These are phyloP conservation scores for Petroica traversi DNA, from an alignment of 2,113 vertebrate genomes.

Conservation along the genomic window DNA sequence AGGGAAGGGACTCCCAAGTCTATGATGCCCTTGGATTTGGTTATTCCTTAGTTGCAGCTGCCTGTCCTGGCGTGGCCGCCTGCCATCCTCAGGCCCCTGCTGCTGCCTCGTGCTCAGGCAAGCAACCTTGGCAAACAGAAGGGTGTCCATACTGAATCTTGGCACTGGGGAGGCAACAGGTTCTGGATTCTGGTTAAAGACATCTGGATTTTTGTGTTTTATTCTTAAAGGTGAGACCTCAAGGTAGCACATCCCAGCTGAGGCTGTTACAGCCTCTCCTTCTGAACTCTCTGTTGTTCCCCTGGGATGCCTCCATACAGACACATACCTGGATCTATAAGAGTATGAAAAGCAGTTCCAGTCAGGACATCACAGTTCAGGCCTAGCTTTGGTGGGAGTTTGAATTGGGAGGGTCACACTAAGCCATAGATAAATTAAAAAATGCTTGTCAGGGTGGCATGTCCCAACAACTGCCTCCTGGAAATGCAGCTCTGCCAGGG, in stretches of 20 bases:
- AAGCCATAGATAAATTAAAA: not conserved
- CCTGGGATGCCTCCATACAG: not conserved
- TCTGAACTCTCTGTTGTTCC: not conserved
- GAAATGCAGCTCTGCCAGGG: conserved; percentile 22
- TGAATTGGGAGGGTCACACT: not conserved
- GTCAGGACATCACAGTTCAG: fast-evolving
- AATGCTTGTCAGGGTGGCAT: not conserved
- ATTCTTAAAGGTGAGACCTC: not conserved
- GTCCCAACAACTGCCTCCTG: not conserved
- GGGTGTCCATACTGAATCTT: not conserved
- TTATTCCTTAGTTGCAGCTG: not conserved
- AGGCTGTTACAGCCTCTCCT: not conserved
- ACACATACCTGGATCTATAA: not conserved
- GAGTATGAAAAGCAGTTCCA: not conserved
- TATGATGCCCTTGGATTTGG: not conserved
- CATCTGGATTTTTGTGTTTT: not conserved
- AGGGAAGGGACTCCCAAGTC: not conserved
- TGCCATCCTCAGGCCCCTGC: not conserved
- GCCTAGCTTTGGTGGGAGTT: not conserved
- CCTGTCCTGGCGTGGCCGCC: not conserved
- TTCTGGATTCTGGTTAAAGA: not conserved
- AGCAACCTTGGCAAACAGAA: fast-evolving
- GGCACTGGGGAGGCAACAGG: fast-evolving
- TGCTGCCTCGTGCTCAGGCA: fast-evolving
- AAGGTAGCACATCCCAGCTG: not conserved